Evolutionary conservation across 64 coral and sea anemone species (phyloP), one percentile per base, ranked within the genome.

Genomic region (Montipora cactus): DNA sequence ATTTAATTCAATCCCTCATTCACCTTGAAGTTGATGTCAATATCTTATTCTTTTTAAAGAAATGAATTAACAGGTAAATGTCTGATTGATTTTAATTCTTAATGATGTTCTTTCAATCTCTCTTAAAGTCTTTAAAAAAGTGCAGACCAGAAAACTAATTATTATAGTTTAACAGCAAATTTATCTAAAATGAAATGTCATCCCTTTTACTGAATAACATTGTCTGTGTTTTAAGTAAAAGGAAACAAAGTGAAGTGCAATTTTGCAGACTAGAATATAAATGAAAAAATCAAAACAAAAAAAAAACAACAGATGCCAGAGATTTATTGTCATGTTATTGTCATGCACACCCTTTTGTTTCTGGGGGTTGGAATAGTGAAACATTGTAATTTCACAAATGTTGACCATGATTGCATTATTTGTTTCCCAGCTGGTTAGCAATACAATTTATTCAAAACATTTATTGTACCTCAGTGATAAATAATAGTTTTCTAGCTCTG

Each of bases 401-500:
- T n/a, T 72, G 13, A 62, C 46, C 67, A 67, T 47, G 48, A 19
- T 68, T 22, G 25, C 6, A 21, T 86, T 86, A 66, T 69, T 86
- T 86, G 82, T 47, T 20, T 72, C 62, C 71, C 82, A 72, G 66
- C 82, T 72, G 66, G 19, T 66, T 20, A 47, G 82, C 22, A 8
- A 49, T 47, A 50, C 71, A 37, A 51, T 86, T 67, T 84, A 53
- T 47, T 84, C 59, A 19, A 62, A 47, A 10, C 49, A 70, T 71
- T 51, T 18, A 47, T 16, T 45, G 6, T 12, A 37, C 8, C 67
- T 50, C 14, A 16, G 61, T 50, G 49, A 71, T 86, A 59, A 86
- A 86, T 71, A 86, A 47, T 86, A 70, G 66, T 84, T 71, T 86
- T 72, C 46, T 8, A 86, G 5, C 13, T 71, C 44, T 72, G 82